phyloP scores from a whole-genome alignment of 37 sponge, comb jelly and placozoan species.

The Dysidea cf. avara region DNA sequence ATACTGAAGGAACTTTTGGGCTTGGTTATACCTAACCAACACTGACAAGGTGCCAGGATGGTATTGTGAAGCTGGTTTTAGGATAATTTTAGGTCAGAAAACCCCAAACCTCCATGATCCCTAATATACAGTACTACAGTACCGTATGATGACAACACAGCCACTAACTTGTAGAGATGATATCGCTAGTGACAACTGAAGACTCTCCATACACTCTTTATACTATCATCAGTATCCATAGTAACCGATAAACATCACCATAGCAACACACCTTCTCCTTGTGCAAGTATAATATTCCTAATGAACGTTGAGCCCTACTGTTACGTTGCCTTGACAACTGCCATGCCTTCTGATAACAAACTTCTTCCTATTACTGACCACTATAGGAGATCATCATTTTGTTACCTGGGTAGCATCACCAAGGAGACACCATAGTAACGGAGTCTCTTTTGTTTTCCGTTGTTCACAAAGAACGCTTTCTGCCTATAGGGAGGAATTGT shows the following conservation, averaged over 20 bases:
- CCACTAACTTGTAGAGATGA: constrained; percentile 54
- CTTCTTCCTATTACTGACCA: constrained; percentile 43
- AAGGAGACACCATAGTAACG: no score
- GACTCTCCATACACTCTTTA: constrained; percentile 45
- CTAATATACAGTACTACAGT: no score
- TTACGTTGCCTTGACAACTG: constrained; percentile 64
- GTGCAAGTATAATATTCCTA: constrained; percentile 73
- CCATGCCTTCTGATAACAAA: constrained; percentile 86
- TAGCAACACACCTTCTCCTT: constrained; percentile 41
- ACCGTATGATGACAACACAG: no score
- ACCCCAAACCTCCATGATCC: no score
- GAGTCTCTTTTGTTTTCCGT: no score
- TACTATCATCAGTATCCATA: constrained; percentile 19
- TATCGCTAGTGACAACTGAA: constrained; percentile 62
- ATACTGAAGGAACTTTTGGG: no score
- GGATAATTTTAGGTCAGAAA: no score
- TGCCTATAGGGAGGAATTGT: no score
- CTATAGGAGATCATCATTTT: no score
- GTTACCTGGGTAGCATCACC: constrained; percentile 77
- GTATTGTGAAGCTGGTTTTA: no score
- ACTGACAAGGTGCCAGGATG: no score
- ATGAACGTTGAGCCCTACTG: constrained; percentile 78
- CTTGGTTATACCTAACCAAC: no score
- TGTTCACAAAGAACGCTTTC: constrained; percentile 54
- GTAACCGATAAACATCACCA: background rate